Percentiles rank a stretch among this genome's conserved stretches.
These are phyloP conservation scores for Ranitomeya variabilis DNA, from an alignment of 2,113 vertebrate species.

Conservation along the genomic window DNA sequence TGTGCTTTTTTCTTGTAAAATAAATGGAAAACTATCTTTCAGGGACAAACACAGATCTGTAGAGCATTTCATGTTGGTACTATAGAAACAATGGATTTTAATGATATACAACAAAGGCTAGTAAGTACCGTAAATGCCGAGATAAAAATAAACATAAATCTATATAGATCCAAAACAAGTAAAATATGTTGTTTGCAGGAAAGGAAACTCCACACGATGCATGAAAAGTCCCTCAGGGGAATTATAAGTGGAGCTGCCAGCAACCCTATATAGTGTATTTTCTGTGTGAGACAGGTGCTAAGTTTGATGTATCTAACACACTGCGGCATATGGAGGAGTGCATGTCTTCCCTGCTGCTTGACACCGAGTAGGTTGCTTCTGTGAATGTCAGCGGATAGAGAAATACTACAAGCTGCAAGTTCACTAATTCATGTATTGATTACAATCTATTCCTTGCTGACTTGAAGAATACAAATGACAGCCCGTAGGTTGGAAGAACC, in stretches of 20 bases:
- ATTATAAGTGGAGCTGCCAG: slow-evolving; percentile 44
- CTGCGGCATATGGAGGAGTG: background rate
- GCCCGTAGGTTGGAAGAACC: background rate
- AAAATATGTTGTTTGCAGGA: slow-evolving; percentile 19
- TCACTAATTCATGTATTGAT: slow-evolving; percentile 16
- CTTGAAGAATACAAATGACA: background rate
- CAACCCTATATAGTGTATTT: slow-evolving; percentile 14
- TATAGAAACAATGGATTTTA: background rate
- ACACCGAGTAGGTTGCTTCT: background rate
- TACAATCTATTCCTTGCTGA: background rate
- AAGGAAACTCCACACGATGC: background rate
- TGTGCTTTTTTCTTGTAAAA: too few species aligned
- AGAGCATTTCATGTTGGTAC: background rate
- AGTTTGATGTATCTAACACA: background rate
- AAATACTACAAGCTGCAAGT: background rate
- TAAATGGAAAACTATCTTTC: background rate
- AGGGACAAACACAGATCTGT: background rate
- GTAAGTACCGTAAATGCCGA: background rate
- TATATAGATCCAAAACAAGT: background rate
- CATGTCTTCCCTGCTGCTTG: background rate
- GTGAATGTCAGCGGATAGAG: slow-evolving; percentile 13
- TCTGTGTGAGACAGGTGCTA: slow-evolving; percentile 28
- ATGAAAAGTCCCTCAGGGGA: slow-evolving; percentile 44
- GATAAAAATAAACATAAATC: background rate
- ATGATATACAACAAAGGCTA: background rate